A percentile compares a stretch with the other conserved stretches of the same genome.
phyloP scores from a whole-genome alignment of 2,888 invertebrate species.

The Atrina japonica region DNA sequence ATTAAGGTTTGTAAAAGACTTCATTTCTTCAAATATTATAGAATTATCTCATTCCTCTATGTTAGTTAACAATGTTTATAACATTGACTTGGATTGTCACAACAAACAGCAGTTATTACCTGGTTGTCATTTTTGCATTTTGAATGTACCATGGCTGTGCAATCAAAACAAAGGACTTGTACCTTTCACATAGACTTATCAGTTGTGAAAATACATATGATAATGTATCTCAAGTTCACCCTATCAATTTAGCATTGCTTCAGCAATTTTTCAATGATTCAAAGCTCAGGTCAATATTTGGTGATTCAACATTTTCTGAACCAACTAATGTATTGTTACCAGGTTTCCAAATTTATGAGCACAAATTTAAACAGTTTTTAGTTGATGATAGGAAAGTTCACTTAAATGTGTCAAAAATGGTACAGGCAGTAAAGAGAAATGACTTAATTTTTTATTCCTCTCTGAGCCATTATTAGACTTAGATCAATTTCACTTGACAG shows the following conservation, averaged over 20 bases:
- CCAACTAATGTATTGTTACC: slow-evolving; percentile 24
- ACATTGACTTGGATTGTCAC: too few species aligned
- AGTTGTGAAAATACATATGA: too few species aligned
- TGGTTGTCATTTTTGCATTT: slow-evolving; percentile 40
- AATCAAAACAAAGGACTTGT: slow-evolving; percentile 27
- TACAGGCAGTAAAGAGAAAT: slow-evolving; percentile 34
- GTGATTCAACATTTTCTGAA: slow-evolving; percentile 16
- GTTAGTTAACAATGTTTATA: too few species aligned
- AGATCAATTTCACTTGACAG: slow-evolving; percentile 10
- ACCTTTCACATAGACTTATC: too few species aligned
- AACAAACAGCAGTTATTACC: background rate
- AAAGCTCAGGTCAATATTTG: background rate
- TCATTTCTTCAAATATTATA: too few species aligned
- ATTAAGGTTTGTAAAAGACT: slow-evolving; percentile 3
- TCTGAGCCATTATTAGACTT: slow-evolving; percentile 37
- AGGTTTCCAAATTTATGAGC: slow-evolving; percentile 39
- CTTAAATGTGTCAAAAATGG: slow-evolving; percentile 43
- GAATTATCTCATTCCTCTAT: too few species aligned
- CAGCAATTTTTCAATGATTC: slow-evolving; percentile 24
- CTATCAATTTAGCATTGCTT: slow-evolving; percentile 25
- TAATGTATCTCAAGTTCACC: too few species aligned
- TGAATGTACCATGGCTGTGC: slow-evolving; percentile 37
- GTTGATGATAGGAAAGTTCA: slow-evolving; percentile 37
- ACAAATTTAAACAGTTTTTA: slow-evolving; percentile 21
- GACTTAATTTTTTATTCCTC: slow-evolving; percentile 35